Percentiles rank a stretch among this genome's conserved stretches.
Conservation (phyloP, 2,888 invertebrate species). For the Caenorhabditis uteleia region DNA sequence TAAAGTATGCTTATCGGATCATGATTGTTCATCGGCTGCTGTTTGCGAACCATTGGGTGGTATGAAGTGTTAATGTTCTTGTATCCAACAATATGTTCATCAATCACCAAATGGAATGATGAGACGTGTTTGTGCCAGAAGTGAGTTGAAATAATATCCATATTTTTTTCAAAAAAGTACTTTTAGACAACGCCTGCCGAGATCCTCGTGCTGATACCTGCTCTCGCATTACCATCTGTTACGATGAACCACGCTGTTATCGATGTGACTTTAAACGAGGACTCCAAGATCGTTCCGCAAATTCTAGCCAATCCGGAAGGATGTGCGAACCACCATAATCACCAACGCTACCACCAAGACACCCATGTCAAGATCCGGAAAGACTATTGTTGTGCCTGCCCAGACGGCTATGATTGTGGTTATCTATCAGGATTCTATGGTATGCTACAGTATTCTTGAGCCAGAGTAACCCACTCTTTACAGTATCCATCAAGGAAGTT, state of each 20-base stretch:
- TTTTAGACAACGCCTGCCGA: slow-evolving; percentile 66
- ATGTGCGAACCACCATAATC: slow-evolving; percentile 67
- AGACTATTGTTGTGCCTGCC: slow-evolving; percentile 63
- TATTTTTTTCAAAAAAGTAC: not conserved
- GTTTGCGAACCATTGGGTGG: slow-evolving; percentile 69
- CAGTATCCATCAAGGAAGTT: slow-evolving; percentile 58
- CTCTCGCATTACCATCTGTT: slow-evolving; percentile 68
- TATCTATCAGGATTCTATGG: slow-evolving; percentile 67
- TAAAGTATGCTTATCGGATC: slow-evolving; percentile 66
- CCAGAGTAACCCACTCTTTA: too few relatives aligned
- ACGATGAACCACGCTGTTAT: slow-evolving; percentile 62
- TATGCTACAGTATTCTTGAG: too few relatives aligned
- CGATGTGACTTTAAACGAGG: slow-evolving; percentile 68
- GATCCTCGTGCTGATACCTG: slow-evolving; percentile 68
- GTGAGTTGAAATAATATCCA: slow-evolving; percentile 30
- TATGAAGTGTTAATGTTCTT: slow-evolving; percentile 66
- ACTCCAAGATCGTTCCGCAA: slow-evolving; percentile 63
- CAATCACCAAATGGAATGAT: slow-evolving; percentile 59
- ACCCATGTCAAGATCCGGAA: slow-evolving; percentile 69
- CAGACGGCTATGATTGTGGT: slow-evolving; percentile 67
- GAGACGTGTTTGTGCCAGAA: slow-evolving; percentile 66
- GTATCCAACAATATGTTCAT: slow-evolving; percentile 68
- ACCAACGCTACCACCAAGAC: slow-evolving; percentile 60
- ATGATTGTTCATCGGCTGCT: slow-evolving; percentile 68
- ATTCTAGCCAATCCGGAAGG: slow-evolving; percentile 55